Conservation (phyloP, 2,888 invertebrate species). For the Cryptocephalus primarius region DNA sequence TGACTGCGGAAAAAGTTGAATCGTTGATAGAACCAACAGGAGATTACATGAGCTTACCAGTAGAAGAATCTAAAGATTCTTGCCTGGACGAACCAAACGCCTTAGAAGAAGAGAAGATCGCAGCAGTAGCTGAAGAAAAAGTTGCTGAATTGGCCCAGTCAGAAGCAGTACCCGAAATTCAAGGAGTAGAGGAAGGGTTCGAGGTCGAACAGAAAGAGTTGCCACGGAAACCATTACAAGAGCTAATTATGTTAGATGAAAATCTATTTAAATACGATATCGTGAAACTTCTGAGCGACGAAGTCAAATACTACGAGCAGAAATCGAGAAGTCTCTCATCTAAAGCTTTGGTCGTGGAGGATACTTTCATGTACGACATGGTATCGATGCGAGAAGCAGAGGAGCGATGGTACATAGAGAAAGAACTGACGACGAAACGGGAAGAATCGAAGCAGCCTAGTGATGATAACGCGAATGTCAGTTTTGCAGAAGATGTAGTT, state of each 20-base stretch:
- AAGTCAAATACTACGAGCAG: constrained; percentile 12
- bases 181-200: constrained; percentile 10
- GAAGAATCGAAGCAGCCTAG: not conserved
- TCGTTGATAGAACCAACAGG: not conserved
- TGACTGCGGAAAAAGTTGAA: not conserved
- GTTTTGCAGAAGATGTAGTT: too few species aligned
- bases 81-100: constrained; percentile 26
- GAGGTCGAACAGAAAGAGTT: too few species aligned
- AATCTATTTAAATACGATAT: constrained; percentile 13
- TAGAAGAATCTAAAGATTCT: constrained; percentile 20
- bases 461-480: too few species aligned
- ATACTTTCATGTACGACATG: too few species aligned
- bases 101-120: constrained; percentile 14
- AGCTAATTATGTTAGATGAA: not conserved
- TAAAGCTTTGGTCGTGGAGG: too few species aligned
- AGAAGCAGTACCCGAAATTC: constrained; percentile 4
- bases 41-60: constrained; percentile 9
- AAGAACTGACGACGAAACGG: not conserved
- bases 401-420: not conserved
- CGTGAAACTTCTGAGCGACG: constrained; percentile 13
- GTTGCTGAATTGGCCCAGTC: not conserved
- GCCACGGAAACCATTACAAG: too few species aligned
- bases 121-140: not conserved
- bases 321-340: not conserved
- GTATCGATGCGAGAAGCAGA: constrained; percentile 2